Conservation (phyloP, 1,140 invertebrate species). For the Drosophila novamexicana region DNA sequence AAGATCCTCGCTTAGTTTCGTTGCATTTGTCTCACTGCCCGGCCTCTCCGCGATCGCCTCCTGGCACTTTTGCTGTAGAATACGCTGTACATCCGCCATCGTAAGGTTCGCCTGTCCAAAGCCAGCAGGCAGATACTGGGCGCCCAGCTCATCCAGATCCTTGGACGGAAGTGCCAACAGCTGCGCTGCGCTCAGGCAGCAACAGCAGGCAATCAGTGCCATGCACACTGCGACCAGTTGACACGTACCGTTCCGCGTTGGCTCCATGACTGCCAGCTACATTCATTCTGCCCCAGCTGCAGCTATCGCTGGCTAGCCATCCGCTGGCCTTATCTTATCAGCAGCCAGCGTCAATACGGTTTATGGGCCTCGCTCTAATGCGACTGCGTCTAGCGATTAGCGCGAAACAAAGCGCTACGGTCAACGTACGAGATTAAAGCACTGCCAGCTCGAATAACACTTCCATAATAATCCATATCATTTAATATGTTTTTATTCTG, state of each 20-base stretch:
- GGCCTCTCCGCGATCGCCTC: slow-evolving; percentile 47
- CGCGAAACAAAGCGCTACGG: slow-evolving; percentile 9
- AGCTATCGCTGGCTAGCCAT: not conserved
- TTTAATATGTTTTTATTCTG: not conserved
- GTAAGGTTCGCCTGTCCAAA: slow-evolving; percentile 43
- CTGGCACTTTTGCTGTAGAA: slow-evolving; percentile 66
- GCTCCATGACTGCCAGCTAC: slow-evolving; percentile 33
- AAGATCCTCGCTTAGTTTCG: slow-evolving; percentile 35
- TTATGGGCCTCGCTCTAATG: slow-evolving; percentile 7
- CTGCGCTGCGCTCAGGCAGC: slow-evolving; percentile 11
- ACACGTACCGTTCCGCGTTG: slow-evolving; percentile 34
- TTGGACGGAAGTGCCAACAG: slow-evolving; percentile 23
- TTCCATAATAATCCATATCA: not conserved
- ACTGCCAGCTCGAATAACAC: slow-evolving; percentile 4
- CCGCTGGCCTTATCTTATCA: slow-evolving; percentile 40
- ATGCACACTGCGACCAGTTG: not conserved
- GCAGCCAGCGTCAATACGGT: not conserved
- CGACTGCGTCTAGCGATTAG: slow-evolving; percentile 26
- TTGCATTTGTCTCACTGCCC: slow-evolving; percentile 25
- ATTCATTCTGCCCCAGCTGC: not conserved
- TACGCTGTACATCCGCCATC: slow-evolving; percentile 44
- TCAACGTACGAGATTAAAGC: slow-evolving; percentile 38
- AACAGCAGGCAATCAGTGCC: not conserved
- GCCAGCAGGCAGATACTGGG: slow-evolving; percentile 56
- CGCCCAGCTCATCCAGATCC: slow-evolving; percentile 46